Base-by-base conservation (phyloP, 2,888 invertebrate species). In the Malthinus seriepunctatus region DNA sequence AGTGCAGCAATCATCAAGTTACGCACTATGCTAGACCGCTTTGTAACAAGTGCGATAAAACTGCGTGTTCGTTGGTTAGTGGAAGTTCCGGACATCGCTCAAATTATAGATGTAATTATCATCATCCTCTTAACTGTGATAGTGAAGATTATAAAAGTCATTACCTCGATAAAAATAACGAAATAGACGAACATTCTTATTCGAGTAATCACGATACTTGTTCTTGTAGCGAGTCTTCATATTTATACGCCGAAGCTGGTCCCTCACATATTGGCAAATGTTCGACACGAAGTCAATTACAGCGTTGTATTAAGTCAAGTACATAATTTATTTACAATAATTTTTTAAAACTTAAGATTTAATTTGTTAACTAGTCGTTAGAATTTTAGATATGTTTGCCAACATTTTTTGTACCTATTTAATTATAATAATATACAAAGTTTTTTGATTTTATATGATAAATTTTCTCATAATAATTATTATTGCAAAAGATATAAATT, bases 211-310 rank as follows among this genome's bases (percentile, higher is more conserved):
- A 80, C 66, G 85, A 86, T 67, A 85, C 85, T 1, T 81, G 81
- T 50, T 86, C 85, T 73, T 86, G 86, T 74, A 85, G 85, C 71
- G 86, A 86, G 69, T 84, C 85, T 11, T 84, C 84, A 45, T 85
- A 85, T 67, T 75, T 85, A 53, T 86, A 86, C 68, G 85, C 85
- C 1, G 86, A 86, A 73, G 83, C 84, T 23, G 82, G 82, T 35
- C 76, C 77, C 10, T 75, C 77, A 35, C 68, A 59, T 47, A 70
- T 71, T 46, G 66, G 66, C 6, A 57, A 69, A 39, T 67, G 72
- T 14, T 61, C 70, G 50, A 60, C 71, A 52, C 73, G 70, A 53
- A 73, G 74, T 62, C 73, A 71, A 59, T 69, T 67, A 64, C 73
- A 72, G 60, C 61, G 71, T 62, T 73, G 67, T 54, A 67, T 60